phyloP scores from a whole-genome alignment of 2,113 vertebrate genomes.

The Syrrhaptes paradoxus region DNA sequence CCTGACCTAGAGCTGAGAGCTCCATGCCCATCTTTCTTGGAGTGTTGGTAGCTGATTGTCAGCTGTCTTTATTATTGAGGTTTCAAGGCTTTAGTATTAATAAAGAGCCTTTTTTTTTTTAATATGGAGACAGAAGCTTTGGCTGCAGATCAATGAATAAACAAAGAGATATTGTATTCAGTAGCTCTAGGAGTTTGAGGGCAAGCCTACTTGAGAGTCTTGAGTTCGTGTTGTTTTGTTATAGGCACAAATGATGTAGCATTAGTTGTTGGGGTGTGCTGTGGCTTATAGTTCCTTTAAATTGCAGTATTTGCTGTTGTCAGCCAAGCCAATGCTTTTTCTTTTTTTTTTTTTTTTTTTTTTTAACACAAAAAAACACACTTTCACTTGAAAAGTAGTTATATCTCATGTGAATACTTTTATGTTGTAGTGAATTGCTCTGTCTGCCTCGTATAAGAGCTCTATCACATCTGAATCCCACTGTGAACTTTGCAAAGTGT shows the following conservation, averaged over 20 bases:
- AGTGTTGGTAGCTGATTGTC: conserved; percentile 9
- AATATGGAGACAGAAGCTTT: conserved; percentile 46
- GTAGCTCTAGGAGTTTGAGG: conserved; percentile 49
- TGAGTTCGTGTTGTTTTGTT: conserved; percentile 50
- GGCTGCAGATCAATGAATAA: conserved; percentile 50
- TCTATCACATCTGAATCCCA: background rate
- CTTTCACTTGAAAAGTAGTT: conserved; percentile 13
- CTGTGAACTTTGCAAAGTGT: background rate
- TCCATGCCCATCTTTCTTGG: conserved; percentile 39
- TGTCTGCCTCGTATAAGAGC: background rate
- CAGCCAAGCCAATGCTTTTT: background rate
- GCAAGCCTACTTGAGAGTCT: conserved; percentile 40
- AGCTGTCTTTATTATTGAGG: conserved; percentile 42
- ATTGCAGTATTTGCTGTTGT: background rate
- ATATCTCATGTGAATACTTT: background rate
- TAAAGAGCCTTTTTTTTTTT: background rate
- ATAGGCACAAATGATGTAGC: background rate
- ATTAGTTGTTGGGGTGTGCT: background rate
- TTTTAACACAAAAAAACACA: background rate
- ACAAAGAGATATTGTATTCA: conserved; percentile 61
- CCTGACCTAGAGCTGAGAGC: conserved; percentile 7
- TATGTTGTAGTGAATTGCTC: background rate
- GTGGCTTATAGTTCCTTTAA: conserved; percentile 9
- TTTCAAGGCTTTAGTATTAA: conserved; percentile 54
- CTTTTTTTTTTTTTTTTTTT: background rate